Evolutionary conservation across 2,113 vertebrate genomes (phyloP).

Genomic region (Ahaetulla prasina): DNA sequence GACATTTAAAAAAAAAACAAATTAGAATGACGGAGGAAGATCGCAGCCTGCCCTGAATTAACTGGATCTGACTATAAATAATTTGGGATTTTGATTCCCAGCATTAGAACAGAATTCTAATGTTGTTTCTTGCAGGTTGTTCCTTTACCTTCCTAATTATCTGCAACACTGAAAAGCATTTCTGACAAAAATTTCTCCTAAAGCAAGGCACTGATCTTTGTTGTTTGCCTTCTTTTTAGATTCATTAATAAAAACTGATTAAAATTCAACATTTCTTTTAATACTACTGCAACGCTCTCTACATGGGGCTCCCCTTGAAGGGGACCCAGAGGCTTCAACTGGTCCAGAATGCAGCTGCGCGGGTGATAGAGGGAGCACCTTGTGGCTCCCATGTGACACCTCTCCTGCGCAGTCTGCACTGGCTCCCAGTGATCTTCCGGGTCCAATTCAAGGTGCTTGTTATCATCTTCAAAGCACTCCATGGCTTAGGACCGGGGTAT

Average conservation of each 20-base stretch:
- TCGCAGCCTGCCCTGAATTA: slow-evolving; percentile 41
- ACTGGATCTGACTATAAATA: slow-evolving; percentile 30
- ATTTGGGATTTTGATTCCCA: slow-evolving; percentile 38
- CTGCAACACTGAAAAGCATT: slow-evolving; percentile 18
- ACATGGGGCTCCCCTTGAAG: too few relatives aligned
- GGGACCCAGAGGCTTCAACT: too few relatives aligned
- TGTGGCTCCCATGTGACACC: too few relatives aligned
- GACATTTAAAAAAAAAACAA: slow-evolving; percentile 29
- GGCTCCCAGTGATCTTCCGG: too few relatives aligned
- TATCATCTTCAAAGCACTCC: too few relatives aligned
- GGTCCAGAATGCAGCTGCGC: too few relatives aligned
- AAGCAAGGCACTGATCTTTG: not conserved
- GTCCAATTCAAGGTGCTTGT: too few relatives aligned
- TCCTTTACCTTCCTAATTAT: slow-evolving; percentile 13
- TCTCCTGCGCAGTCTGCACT: too few relatives aligned
- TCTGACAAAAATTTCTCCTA: slow-evolving; percentile 16
- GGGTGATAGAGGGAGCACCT: too few relatives aligned
- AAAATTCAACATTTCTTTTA: not conserved
- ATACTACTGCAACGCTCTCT: too few relatives aligned
- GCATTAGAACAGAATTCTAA: slow-evolving; percentile 23
- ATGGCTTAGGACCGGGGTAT: too few relatives aligned
- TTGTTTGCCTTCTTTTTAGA: not conserved
- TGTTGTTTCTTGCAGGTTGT: slow-evolving; percentile 38
- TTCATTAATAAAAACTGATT: not conserved
- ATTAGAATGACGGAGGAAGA: slow-evolving; percentile 16